These are phyloP conservation scores for Coenonympha arcania DNA, from an alignment of 2,888 invertebrate genomes.

Conservation along the genomic window DNA sequence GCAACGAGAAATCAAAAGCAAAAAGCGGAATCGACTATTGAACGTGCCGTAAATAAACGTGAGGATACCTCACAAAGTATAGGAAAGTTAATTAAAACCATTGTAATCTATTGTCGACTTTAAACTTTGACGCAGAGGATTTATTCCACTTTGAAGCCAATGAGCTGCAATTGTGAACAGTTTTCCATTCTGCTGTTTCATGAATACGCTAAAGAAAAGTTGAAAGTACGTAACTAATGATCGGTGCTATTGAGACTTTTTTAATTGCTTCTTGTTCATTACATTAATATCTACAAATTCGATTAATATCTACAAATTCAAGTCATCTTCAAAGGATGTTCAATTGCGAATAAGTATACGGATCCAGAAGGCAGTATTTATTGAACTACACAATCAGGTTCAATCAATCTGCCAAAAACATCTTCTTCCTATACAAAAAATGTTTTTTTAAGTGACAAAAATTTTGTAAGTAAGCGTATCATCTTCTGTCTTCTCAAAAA, in stretches of 20 bases:
- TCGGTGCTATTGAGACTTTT: background rate
- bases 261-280: background rate
- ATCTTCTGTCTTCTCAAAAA: too few species aligned
- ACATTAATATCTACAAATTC: too few species aligned
- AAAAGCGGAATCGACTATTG: conserved; percentile 7
- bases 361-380: too few species aligned
- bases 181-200: conserved; percentile 8
- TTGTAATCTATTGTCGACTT: conserved; percentile 7
- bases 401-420: too few species aligned
- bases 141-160: conserved; percentile 9
- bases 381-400: too few species aligned
- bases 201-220: conserved; percentile 10
- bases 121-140: background rate
- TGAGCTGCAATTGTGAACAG: conserved; percentile 7
- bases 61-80: conserved; percentile 11
- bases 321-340: too few species aligned
- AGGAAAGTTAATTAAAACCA: conserved; percentile 16
- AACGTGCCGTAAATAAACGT: conserved; percentile 17
- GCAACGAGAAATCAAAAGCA: conserved; percentile 2
- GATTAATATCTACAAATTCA: too few species aligned
- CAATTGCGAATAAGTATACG: too few species aligned
- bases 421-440: too few species aligned
- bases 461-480: too few species aligned
- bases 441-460: too few species aligned
- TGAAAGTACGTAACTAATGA: conserved; percentile 6